A percentile compares a stretch with the other conserved stretches of the same genome.
Evolutionary conservation across 1,140 invertebrate genomes (phyloP).

Genomic region (Sitobion miscanthi): DNA sequence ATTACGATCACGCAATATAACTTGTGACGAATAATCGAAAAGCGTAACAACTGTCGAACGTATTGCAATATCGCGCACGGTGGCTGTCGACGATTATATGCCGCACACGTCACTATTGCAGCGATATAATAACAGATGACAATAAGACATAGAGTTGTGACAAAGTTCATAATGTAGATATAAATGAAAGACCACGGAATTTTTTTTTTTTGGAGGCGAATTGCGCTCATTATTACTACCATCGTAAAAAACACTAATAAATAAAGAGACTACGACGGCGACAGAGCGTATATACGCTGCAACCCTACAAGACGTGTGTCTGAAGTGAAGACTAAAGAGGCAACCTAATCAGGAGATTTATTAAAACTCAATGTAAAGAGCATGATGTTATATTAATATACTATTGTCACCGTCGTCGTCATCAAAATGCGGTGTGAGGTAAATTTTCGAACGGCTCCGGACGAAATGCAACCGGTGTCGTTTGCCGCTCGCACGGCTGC

Average conservation of each 20-base stretch:
- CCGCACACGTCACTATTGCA: background rate
- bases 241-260: background rate
- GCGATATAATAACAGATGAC: background rate
- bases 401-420: background rate
- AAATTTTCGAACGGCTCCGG: background rate
- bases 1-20: conserved; percentile 24
- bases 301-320: too few species aligned
- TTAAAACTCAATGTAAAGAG: background rate
- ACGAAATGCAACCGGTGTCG: conserved; percentile 34
- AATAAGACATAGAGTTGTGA: background rate
- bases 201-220: background rate
- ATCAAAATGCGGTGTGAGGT: background rate
- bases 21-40: conserved; percentile 10
- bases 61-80: background rate
- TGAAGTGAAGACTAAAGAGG: background rate
- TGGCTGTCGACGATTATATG: background rate
- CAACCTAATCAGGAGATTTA: background rate
- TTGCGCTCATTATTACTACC: too few species aligned
- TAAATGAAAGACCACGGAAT: background rate
- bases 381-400: background rate
- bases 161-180: background rate
- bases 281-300: too few species aligned
- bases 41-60: background rate
- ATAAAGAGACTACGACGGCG: background rate
- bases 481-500: background rate